Conservation (phyloP, 35 echinoderm and acorn worm genomes). For the Nesometra sesokonis region DNA sequence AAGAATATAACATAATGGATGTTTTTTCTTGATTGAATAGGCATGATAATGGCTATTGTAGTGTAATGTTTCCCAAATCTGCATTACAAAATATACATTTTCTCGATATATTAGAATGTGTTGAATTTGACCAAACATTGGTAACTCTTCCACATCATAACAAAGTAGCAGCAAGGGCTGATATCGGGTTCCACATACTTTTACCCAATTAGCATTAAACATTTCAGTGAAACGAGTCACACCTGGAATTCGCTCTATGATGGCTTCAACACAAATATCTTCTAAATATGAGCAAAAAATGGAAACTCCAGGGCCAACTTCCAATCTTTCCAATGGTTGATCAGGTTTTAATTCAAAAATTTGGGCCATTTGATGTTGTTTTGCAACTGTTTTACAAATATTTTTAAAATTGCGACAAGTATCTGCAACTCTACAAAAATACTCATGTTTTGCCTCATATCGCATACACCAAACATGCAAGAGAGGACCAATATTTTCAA, state of each 20-base stretch:
- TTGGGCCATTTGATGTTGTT: constrained; percentile 25
- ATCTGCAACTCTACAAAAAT: constrained; percentile 20
- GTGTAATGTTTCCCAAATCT: constrained; percentile 10
- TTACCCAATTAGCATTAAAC: constrained; percentile 2
- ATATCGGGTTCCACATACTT: constrained; percentile 15
- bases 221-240: constrained; percentile 4
- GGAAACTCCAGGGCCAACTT: constrained; percentile 2
- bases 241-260: constrained; percentile 16
- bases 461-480: constrained; percentile 36
- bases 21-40: constrained; percentile 4
- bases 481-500: constrained; percentile 36
- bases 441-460: constrained; percentile 45
- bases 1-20: not conserved
- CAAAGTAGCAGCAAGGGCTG: constrained; percentile 1
- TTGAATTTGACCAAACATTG: constrained; percentile 20
- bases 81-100: constrained; percentile 9
- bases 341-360: constrained; percentile 5
- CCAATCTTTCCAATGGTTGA: not conserved
- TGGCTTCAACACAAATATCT: not conserved
- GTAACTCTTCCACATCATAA: constrained; percentile 21
- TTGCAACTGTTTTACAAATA: constrained; percentile 46
- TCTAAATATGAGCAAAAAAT: constrained; percentile 2
- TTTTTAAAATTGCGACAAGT: constrained; percentile 24
- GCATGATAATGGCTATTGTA: constrained; percentile 33
- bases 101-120: constrained; percentile 17